phyloP scores from a whole-genome alignment of 2,888 invertebrate species.

The Gibbula magus region DNA sequence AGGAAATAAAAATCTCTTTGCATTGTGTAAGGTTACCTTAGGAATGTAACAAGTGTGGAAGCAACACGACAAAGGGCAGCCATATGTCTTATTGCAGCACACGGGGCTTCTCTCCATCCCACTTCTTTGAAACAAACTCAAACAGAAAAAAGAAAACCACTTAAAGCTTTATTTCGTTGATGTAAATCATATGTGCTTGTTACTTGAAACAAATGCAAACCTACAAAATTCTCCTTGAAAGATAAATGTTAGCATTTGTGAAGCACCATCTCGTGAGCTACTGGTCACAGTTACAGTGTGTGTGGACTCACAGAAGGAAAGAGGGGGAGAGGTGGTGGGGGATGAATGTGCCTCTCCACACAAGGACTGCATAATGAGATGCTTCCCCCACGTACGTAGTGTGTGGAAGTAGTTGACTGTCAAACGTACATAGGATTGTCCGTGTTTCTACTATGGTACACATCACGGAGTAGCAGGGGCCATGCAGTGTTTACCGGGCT shows the following conservation, averaged over 20 bases:
- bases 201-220: neutral
- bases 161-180: constrained; percentile 7
- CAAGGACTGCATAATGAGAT: neutral
- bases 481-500: too few species aligned
- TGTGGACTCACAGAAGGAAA: too few species aligned
- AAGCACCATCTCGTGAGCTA: too few species aligned
- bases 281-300: too few species aligned
- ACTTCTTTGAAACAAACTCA: too few species aligned
- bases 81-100: neutral
- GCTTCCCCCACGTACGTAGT: neutral
- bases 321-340: too few species aligned
- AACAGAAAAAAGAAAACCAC: constrained; percentile 14
- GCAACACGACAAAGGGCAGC: neutral
- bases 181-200: constrained; percentile 3
- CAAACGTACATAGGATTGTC: too few species aligned
- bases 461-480: too few species aligned
- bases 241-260: constrained; percentile 14
- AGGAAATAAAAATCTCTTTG: constrained; percentile 15
- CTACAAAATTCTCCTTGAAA: neutral
- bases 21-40: constrained; percentile 14
- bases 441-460: too few species aligned
- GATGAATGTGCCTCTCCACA: too few species aligned
- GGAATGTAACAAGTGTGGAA: neutral
- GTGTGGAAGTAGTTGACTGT: too few species aligned
- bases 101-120: neutral